Evolutionary conservation across 1,140 invertebrate species (phyloP).

Genomic region (Reticulitermes speratus): DNA sequence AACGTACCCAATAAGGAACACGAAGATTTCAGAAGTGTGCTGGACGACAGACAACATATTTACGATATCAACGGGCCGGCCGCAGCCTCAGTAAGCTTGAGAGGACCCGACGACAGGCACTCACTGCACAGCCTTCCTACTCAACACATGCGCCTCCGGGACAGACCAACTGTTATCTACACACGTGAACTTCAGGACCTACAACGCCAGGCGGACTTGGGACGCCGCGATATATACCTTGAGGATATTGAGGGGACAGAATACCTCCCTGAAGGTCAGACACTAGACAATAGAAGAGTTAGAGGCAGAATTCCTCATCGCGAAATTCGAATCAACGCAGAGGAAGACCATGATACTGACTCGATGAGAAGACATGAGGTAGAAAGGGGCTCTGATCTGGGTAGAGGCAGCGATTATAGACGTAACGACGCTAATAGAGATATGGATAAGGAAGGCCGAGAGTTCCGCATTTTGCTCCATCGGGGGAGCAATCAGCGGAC

Average conservation of each 20-base stretch:
- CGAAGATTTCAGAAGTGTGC: not conserved
- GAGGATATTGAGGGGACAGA: conserved; percentile 50
- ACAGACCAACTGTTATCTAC: conserved; percentile 52
- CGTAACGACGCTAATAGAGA: not conserved
- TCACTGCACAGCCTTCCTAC: not conserved
- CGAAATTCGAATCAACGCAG: conserved; percentile 28
- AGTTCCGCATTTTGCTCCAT: not conserved
- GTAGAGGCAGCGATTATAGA: not conserved
- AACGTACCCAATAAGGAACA: conserved; percentile 42
- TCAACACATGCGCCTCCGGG: not conserved
- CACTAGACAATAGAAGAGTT: not conserved
- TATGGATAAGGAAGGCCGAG: not conserved
- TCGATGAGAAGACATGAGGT: conserved; percentile 71
- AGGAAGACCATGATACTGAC: conserved; percentile 59
- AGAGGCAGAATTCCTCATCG: not conserved
- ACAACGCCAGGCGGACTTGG: conserved; percentile 28
- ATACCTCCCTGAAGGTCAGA: not conserved
- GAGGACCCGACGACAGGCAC: conserved; percentile 39
- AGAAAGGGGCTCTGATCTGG: conserved; percentile 62
- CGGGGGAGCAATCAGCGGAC: not conserved
- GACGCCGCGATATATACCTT: conserved; percentile 46
- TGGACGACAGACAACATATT: conserved; percentile 30
- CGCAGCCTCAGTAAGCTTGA: conserved; percentile 44
- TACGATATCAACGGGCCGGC: conserved; percentile 27
- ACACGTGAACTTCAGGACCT: conserved; percentile 55